A percentile compares a stretch with the other conserved stretches of the same genome.
Conservation (phyloP, 23 tunicate genomes). For the Trididemnum clinides region DNA sequence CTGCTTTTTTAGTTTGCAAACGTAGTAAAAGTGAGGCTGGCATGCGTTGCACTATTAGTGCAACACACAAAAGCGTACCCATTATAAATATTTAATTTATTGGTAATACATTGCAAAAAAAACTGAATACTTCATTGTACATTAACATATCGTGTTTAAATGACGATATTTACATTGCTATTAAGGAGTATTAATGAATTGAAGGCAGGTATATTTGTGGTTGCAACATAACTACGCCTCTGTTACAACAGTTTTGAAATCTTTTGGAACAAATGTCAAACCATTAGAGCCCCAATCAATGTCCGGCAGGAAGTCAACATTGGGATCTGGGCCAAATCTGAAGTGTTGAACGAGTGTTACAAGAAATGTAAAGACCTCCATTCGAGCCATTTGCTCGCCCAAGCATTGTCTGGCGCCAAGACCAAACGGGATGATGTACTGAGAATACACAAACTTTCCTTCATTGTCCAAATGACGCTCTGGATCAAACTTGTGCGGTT, state of each 20-base stretch:
- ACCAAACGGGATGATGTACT: neutral
- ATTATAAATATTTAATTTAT: too few relatives aligned
- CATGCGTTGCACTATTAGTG: too few relatives aligned
- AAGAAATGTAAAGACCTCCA: conserved; percentile 20
- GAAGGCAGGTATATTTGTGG: too few relatives aligned
- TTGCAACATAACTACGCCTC: too few relatives aligned
- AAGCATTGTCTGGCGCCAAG: conserved; percentile 10
- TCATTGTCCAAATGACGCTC: conserved; percentile 20
- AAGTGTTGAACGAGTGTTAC: neutral
- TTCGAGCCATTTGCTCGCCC: conserved; percentile 22
- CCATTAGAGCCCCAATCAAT: conserved; percentile 3
- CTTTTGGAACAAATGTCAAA: neutral
- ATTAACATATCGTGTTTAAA: too few relatives aligned
- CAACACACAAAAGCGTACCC: too few relatives aligned
- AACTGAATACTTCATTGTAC: too few relatives aligned
- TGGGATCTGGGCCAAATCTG: neutral
- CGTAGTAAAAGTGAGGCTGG: too few relatives aligned
- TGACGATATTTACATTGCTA: too few relatives aligned
- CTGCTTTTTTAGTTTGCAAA: too few relatives aligned
- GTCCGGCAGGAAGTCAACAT: neutral
- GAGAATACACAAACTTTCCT: conserved; percentile 15
- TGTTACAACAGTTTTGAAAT: conserved; percentile 15
- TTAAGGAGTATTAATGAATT: too few relatives aligned
- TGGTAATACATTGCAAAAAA: too few relatives aligned
- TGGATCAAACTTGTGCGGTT: conserved; percentile 1